Percentiles rank a stretch among this genome's conserved stretches.
phyloP scores from a whole-genome alignment of 2,888 invertebrate species.

The Pyrocoelia pectoralis region DNA sequence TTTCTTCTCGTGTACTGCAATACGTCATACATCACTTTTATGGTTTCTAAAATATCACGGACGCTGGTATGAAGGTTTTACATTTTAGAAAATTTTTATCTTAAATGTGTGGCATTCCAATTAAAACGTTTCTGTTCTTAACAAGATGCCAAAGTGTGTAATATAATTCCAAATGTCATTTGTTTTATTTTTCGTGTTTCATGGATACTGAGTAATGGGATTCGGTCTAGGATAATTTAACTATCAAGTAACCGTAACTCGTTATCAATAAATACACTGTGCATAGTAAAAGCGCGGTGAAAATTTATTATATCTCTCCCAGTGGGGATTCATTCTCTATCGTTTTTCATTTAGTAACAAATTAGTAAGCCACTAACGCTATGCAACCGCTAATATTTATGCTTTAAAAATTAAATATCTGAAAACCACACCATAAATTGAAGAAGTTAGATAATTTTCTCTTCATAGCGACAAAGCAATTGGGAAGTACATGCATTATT shows the following conservation, averaged over 20 bases:
- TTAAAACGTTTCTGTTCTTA: too few relatives aligned
- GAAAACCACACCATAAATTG: constrained; percentile 4
- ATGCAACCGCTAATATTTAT: constrained; percentile 1
- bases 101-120: too few relatives aligned
- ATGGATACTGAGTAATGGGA: too few relatives aligned
- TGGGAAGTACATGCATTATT: constrained; percentile 25
- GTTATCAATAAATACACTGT: background rate
- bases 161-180: too few relatives aligned
- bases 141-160: too few relatives aligned
- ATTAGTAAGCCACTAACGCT: background rate
- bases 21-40: too few relatives aligned
- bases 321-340: background rate
- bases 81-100: too few relatives aligned
- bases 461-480: constrained; percentile 15
- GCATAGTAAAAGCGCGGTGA: background rate
- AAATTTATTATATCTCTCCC: background rate
- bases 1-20: too few relatives aligned
- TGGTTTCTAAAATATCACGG: too few relatives aligned
- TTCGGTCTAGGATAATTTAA: background rate
- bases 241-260: background rate
- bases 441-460: constrained; percentile 13
- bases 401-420: background rate
- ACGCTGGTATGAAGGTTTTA: too few relatives aligned
- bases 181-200: too few relatives aligned
- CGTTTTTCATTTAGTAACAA: background rate